Evolutionary conservation across 2,113 vertebrate species (phyloP), one percentile per base, ranked within the genome.

Genomic region (Gila orcuttii): DNA sequence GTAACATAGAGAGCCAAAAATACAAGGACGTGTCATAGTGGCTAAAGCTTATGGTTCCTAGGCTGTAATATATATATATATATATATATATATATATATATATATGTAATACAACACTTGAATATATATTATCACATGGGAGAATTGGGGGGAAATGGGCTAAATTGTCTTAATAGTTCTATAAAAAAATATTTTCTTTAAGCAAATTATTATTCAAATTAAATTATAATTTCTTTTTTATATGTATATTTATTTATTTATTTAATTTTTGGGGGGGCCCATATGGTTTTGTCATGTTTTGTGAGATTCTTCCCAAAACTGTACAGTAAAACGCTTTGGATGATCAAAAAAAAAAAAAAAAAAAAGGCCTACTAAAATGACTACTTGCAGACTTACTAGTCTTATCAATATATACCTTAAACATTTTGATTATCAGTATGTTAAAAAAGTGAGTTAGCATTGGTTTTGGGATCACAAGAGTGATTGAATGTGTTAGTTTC

Each of bases 1-100:
- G 96, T 97, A 93, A 86, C 39, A 71, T 66, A 45, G 5, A 86
- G 31, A 86, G 3, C 31, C 23, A 21, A 57, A 7, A 3, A 57
- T 57, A 57, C 52, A 57, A 57, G 19, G 19, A 0, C 7, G 2
- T 21, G 6, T 8, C 55, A 23, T 57, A 21, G 19, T 57, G 55
- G 55, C 19, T 57, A 57, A 57, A 57, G 19, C 55, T 57, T 3
- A 57, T 21, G 55, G 55, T 57, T 57, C 55, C 2, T 6, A 57
- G 19, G 6, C 55, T 57, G 50, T 52, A 52, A 57, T 57, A 57
- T 57, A 21, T 57, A 52, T 52, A 52, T 6, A 52, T 52, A 52
- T 17, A 52, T 52, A 50, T 50, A 50, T 50, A 47, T 47, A 11
- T 47, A 47, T 47, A 55, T 55, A 55, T 55, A 19, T 52, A 50